Evolutionary conservation across 2,797 vertebrate genomes (phyloP), one percentile per base, ranked within the genome.

Genomic region (Aplochiton taeniatus): DNA sequence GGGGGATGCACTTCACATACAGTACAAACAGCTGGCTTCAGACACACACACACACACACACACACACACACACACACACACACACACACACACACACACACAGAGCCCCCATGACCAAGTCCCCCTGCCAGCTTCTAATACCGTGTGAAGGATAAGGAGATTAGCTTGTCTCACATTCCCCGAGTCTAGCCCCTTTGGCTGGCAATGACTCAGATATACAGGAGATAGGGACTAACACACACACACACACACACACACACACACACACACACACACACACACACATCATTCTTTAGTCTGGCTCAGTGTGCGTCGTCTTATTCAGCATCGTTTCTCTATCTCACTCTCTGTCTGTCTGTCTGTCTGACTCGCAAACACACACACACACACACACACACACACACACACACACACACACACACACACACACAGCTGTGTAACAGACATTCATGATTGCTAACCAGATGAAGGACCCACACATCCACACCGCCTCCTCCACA

Each of bases 61-160:
- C 11, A 54, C 51, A 66, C 65, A 69, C 13, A 61, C 20, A 51
- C 16, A 53, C 11, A 41, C 48, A 46, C 12, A 59, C 72, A 63
- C 45, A 70, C 52, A 53, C 31, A 58, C 11, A 54, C 51, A 66
- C 65, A 69, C 13, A 61, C 20, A 51, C 16, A 53, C 11, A 41
- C 48, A 46, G 66, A 65, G 64, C 17, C 61, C 53, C 45, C 66
- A 75, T 83, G 79, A 83, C 73, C 67, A 20, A 77, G 19, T 79
- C 72, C 63, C 46, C 10, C 6, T 4, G 58, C 31, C 80, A 83
- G 84, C 61, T 70, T 60, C 53, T 62, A 74, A 75, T 80, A 84
- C 76, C 73, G 68, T 72, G 60, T 18, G 17, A 66, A 77, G 69
- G 63, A 69, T 51, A 60, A 62, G 46, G 61, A 76, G 64, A 68